A percentile compares a stretch with the other conserved stretches of the same genome.
Evolutionary conservation across 2,797 vertebrate species (phyloP).

Genomic region (Euthynnus affinis): DNA sequence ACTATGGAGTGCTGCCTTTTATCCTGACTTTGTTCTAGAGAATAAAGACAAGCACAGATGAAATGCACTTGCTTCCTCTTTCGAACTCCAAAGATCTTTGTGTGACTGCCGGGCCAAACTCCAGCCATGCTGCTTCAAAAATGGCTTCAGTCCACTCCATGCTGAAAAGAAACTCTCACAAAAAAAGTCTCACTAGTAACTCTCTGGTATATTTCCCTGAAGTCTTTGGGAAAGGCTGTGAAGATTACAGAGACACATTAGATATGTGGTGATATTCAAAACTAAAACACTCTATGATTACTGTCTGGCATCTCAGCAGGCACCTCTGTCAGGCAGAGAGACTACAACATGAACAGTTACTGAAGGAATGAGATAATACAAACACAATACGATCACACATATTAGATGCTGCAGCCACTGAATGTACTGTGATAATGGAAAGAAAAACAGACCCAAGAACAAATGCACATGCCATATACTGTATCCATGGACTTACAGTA

Average conservation of each 20-base stretch:
- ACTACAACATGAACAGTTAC: background rate
- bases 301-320: slow-evolving; percentile 26
- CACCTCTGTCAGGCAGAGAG: background rate
- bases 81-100: background rate
- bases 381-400: slow-evolving; percentile 16
- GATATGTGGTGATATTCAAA: slow-evolving; percentile 17
- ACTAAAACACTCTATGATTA: slow-evolving; percentile 15
- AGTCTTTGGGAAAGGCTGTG: background rate
- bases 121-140: background rate
- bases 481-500: background rate
- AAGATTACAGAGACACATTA: slow-evolving; percentile 21
- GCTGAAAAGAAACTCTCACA: background rate
- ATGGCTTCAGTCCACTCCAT: background rate
- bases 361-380: background rate
- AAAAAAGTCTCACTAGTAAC: background rate
- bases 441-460: background rate
- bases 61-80: no score
- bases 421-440: slow-evolving; percentile 19
- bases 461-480: slow-evolving; percentile 1
- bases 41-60: no score
- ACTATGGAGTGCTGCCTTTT: background rate
- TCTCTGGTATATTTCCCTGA: background rate
- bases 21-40: background rate
- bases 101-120: background rate
- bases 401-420: slow-evolving; percentile 2